Evolutionary conservation across 2,113 vertebrate species (phyloP), one percentile per base, ranked within the genome.

Genomic region (Semnopithecus entellus): DNA sequence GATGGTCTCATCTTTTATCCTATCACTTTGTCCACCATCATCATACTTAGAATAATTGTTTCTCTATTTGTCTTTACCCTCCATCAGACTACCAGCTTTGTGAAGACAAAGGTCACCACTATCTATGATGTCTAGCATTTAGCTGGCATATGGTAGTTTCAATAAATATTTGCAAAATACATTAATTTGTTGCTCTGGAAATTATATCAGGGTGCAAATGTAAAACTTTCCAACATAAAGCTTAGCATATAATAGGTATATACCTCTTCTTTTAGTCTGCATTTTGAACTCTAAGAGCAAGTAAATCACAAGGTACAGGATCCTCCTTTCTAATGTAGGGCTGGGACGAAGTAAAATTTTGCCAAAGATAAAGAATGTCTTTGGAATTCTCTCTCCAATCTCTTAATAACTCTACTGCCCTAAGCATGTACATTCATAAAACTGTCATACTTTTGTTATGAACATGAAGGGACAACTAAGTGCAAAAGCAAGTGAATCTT

Each of bases 111-210:
- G 48, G 50, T 64, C 45, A 82, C 35, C 32, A 52, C 2, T 73
- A 78, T 55, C n/a, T 95, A 61, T 43, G 23, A 35, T 22, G 43
- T 40, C 38, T 80, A 79, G 43, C 30, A 79, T 16, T 11, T 59
- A 52, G 73, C 43, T 79, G 25, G 32, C 48, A 91, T 55, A 88
- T n/a, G 38, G 57, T 73, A 55, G 2, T 80, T 64, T 82, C n/a
- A 81, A 83, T 50, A 81, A 82, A 80, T 85, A 64, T 66, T 91
- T 90, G 86, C 25, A 70, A 95, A 95, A 50, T 72, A 83, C 73
- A 30, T 59, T 7, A 57, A 76, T 91, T 23, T 90, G 23, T n/a
- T 90, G 55, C 48, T 64, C 8, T 45, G 43, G 45, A 59, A 84
- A 68, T 32, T 64, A 48, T 20, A 64, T 25, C 6, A 93, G 27